Percentiles rank a stretch among this genome's conserved stretches.
Evolutionary conservation across 2,888 invertebrate genomes (phyloP).

Genomic region (Troides aeacus): DNA sequence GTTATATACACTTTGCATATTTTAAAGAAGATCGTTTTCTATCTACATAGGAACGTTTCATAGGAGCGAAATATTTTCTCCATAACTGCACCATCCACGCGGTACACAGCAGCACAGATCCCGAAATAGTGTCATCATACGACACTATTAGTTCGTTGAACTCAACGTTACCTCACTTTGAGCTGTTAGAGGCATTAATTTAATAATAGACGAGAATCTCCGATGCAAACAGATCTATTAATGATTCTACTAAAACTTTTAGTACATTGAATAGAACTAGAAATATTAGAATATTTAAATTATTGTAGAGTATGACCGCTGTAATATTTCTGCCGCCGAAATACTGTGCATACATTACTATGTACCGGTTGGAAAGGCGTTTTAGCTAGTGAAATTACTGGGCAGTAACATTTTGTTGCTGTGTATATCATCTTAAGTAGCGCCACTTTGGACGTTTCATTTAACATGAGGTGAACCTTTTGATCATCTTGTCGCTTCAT

Average conservation of each 20-base stretch:
- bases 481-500: no score
- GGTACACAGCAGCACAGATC: conserved; percentile 46
- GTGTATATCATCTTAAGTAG: no score
- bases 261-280: not conserved
- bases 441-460: no score
- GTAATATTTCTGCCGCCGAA: no score
- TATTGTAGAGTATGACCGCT: no score
- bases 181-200: conserved; percentile 50
- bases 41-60: not conserved
- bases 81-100: conserved; percentile 36
- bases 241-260: not conserved
- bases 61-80: conserved; percentile 1
- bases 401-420: no score
- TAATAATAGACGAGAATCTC: conserved; percentile 52
- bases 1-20: no score
- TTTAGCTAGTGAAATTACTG: no score
- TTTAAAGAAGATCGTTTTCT: not conserved
- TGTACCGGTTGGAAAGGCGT: no score
- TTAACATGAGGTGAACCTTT: no score
- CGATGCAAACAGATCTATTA: conserved; percentile 5
- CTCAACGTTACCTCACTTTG: conserved; percentile 47
- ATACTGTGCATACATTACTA: no score
- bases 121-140: conserved; percentile 52
- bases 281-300: not conserved
- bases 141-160: conserved; percentile 51